Evolutionary conservation across 2,113 vertebrate genomes (phyloP).

Genomic region (Trinectes maculatus): DNA sequence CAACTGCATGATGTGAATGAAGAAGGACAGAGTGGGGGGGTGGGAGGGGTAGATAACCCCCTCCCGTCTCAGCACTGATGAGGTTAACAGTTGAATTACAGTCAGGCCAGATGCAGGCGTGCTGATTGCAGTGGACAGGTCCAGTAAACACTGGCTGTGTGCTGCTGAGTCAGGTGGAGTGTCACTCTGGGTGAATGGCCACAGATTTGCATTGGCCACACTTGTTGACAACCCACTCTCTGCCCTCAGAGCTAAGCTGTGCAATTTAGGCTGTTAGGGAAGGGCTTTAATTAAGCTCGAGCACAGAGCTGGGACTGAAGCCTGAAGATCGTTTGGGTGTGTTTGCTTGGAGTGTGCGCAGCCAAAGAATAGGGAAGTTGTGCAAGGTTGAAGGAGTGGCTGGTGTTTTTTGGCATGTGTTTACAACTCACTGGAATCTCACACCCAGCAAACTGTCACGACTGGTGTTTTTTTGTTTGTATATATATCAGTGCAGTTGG

Average conservation of each 20-base stretch:
- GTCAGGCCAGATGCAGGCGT: conserved; percentile 46
- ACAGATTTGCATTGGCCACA: conserved; percentile 60
- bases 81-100: conserved; percentile 51
- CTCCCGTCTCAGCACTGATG: conserved; percentile 16
- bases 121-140: conserved; percentile 75
- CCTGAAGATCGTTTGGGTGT: conserved; percentile 48
- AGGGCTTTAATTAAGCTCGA: conserved; percentile 62
- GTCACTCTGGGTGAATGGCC: conserved; percentile 67
- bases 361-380: conserved; percentile 71
- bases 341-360: conserved; percentile 36
- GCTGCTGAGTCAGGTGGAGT: conserved; percentile 74
- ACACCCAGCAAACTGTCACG: conserved; percentile 70
- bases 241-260: conserved; percentile 53
- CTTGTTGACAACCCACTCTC: conserved; percentile 70
- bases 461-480: neutral
- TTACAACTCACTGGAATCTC: conserved; percentile 46
- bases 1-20: conserved; percentile 45
- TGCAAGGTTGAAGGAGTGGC: conserved; percentile 75
- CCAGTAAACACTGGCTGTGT: conserved; percentile 63
- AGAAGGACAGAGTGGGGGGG: conserved; percentile 41
- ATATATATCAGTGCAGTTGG: too few relatives aligned
- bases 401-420: conserved; percentile 38
- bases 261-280: conserved; percentile 64
- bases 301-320: conserved; percentile 12
- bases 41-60: neutral